Evolutionary conservation across 2,888 invertebrate species (phyloP).

Genomic region (Callimorpha dominula): DNA sequence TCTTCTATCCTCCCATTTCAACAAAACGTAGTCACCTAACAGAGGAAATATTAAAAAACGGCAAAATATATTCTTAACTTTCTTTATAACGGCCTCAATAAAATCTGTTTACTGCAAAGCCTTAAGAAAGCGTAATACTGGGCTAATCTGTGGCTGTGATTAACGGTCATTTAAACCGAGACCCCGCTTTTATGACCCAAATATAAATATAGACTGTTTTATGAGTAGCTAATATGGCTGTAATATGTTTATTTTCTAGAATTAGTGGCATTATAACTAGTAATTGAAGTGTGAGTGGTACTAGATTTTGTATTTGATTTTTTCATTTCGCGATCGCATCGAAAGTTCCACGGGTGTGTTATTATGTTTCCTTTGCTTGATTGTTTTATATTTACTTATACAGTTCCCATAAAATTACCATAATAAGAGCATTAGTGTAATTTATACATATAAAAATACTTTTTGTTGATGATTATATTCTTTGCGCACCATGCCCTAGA

Average conservation of each 20-base stretch:
- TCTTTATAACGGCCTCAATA: conserved; percentile 30
- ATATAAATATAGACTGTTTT: conserved; percentile 46
- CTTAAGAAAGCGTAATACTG: conserved; percentile 36
- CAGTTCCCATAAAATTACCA: conserved; percentile 9
- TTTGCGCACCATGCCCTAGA: no score
- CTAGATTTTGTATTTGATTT: conserved; percentile 2
- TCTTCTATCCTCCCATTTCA: neutral
- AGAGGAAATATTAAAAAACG: conserved; percentile 11
- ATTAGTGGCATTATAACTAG: conserved; percentile 8
- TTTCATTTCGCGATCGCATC: conserved; percentile 1
- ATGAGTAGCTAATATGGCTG: conserved; percentile 25
- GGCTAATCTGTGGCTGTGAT: conserved; percentile 46
- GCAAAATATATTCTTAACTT: conserved; percentile 21
- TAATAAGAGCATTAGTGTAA: conserved; percentile 7
- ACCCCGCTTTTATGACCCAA: conserved; percentile 44
- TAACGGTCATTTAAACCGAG: conserved; percentile 45
- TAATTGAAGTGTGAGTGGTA: neutral
- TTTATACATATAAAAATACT: neutral
- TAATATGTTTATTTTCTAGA: conserved; percentile 24
- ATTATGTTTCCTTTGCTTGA: conserved; percentile 12
- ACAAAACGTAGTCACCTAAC: neutral
- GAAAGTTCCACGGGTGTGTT: neutral
- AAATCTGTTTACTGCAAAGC: conserved; percentile 25
- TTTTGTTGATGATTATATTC: neutral
- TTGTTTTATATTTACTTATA: conserved; percentile 13